phyloP scores from a whole-genome alignment of 2,113 vertebrate species.

The Colius striatus region DNA sequence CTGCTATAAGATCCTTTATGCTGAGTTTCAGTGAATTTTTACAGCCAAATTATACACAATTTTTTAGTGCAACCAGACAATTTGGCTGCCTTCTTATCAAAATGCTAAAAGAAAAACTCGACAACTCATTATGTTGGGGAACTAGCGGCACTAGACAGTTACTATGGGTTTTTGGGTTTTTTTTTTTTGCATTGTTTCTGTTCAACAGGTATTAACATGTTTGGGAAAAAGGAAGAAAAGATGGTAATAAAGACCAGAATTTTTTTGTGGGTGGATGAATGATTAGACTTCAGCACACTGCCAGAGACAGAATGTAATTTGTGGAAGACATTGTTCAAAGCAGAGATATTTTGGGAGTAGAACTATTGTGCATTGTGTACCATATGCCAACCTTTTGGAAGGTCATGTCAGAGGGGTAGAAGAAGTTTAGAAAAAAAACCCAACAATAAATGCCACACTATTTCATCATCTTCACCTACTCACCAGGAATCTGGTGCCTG shows the following conservation, averaged over 20 bases:
- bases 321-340: slow-evolving; percentile 25
- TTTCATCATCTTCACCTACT: slow-evolving; percentile 1
- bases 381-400: neutral
- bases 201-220: slow-evolving; percentile 39
- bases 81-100: slow-evolving; percentile 35
- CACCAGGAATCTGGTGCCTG: neutral
- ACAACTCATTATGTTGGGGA: neutral
- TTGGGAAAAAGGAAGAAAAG: neutral
- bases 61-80: slow-evolving; percentile 22
- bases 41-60: neutral
- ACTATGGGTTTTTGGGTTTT: neutral
- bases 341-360: slow-evolving; percentile 25
- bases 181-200: neutral
- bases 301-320: slow-evolving; percentile 17
- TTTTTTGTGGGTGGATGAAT: slow-evolving; percentile 23
- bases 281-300: neutral
- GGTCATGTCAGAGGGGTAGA: neutral
- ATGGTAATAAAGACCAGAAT: neutral
- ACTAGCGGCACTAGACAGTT: neutral
- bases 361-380: neutral
- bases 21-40: slow-evolving; percentile 46
- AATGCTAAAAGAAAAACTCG: slow-evolving; percentile 33
- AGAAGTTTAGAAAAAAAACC: neutral
- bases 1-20: neutral
- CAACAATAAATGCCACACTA: neutral